Conservation (phyloP, 2,888 invertebrate genomes). For the Thera britannica region DNA sequence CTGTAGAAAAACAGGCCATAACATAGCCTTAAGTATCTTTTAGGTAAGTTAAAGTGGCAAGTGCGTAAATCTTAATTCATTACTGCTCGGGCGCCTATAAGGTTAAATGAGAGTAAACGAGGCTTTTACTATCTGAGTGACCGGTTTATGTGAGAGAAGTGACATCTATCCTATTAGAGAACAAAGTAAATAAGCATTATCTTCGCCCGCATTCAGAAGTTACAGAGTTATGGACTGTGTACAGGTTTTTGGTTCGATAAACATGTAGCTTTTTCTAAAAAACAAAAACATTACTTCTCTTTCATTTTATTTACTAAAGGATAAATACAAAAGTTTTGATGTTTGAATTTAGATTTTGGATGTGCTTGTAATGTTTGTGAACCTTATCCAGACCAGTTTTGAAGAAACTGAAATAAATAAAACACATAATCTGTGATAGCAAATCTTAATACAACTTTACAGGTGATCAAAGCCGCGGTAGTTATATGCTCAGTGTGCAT, state of each 20-base stretch:
- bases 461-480: not conserved
- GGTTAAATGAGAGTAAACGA: constrained; percentile 69
- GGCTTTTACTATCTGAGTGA: constrained; percentile 64
- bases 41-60: constrained; percentile 42
- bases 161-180: constrained; percentile 68
- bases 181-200: constrained; percentile 42
- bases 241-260: constrained; percentile 28
- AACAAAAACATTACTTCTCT: not conserved
- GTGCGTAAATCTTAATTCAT: constrained; percentile 58
- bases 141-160: constrained; percentile 70
- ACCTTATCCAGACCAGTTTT: no score
- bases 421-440: no score
- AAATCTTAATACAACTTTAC: no score
- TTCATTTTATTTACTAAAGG: not conserved
- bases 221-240: constrained; percentile 31
- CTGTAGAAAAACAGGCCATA: constrained; percentile 26
- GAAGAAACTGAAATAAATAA: no score
- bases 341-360: no score
- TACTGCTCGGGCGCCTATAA: constrained; percentile 52
- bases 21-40: constrained; percentile 35
- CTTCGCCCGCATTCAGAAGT: constrained; percentile 35
- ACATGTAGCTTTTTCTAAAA: constrained; percentile 23
- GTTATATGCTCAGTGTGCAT: not conserved
- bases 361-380: no score
- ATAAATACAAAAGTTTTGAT: no score